Evolutionary conservation across 2,113 vertebrate species (phyloP), one percentile per base, ranked within the genome.

Genomic region (Notothenia rossii): DNA sequence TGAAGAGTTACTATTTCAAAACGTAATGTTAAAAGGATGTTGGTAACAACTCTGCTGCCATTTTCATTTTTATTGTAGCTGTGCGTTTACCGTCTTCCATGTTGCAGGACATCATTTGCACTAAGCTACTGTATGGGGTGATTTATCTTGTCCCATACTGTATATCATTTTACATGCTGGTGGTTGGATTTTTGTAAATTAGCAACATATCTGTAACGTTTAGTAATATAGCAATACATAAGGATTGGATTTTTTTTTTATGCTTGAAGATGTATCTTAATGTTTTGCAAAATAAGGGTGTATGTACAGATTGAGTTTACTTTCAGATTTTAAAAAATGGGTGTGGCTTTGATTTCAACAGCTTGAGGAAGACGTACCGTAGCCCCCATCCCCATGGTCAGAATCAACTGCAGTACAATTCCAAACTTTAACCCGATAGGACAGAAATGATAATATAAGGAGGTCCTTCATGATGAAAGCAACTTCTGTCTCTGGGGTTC

Each of bases 211-310:
- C 43, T 72, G 53, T 58, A 75, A 54, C 40, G 8, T 46, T 20
- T 25, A n/a, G 43, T 40, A 72, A 25, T n/a, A 48, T 29, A 83
- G 60, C 70, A 81, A 75, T 78, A 77, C 56, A 68, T 36, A 20
- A n/a, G 6, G n/a, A 59, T 62, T 40, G 7, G 61, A 22, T 77
- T 80, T 72, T 29, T 8, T 29, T 9, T 14, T 25, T 25, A 11
- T 5, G 4, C 22, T 71, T 22, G n/a, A n/a, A 62, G 13, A 45
- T 61, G 60, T 78, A 1, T 65, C 58, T 69, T 72, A 9, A 36
- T 11, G 53, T 22, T 69, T 76, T 79, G 15, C 15, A 75, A 13
- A 79, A 33, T 33, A 46, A 45, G n/a, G 53, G 53, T 62, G 54
- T 75, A 40, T 10, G 13, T 15, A 65, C 17, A 3, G 14, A 33